Conservation (phyloP, 2,113 vertebrate genomes). For the Nibea coibor region DNA sequence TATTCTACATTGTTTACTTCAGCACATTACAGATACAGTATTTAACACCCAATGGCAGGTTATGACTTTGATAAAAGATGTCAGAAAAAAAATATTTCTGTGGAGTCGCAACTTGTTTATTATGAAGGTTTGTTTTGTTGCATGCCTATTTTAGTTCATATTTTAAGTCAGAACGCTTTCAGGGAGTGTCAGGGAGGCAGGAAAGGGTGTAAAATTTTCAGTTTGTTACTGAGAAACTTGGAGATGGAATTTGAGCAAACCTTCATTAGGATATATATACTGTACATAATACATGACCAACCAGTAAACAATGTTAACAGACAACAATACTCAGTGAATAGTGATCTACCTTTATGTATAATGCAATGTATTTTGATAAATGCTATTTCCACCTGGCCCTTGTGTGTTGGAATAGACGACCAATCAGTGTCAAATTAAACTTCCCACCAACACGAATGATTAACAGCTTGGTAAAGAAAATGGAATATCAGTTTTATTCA, state of each 20-base stretch:
- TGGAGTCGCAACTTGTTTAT: conserved; percentile 4
- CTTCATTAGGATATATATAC: not conserved
- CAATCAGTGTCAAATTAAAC: conserved; percentile 1
- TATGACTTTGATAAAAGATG: conserved; percentile 12
- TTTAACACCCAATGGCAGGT: not conserved
- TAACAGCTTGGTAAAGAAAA: not conserved
- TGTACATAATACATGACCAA: not conserved
- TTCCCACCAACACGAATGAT: not conserved
- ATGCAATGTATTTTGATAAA: not conserved
- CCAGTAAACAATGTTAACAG: not conserved
- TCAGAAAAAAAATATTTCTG: not conserved
- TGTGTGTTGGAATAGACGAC: not conserved
- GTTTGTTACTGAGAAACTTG: not conserved
- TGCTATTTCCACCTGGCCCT: not conserved
- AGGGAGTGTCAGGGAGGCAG: not conserved
- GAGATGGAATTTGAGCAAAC: conserved; percentile 1
- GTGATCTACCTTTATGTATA: not conserved
- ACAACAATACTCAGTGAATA: not conserved
- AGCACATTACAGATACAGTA: not conserved
- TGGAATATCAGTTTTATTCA: not conserved
- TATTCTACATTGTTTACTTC: conserved; percentile 26
- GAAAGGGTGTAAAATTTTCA: not conserved
- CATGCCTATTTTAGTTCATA: not conserved
- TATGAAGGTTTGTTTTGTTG: not conserved
- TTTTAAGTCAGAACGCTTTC: conserved; percentile 1